Evolutionary conservation across 2,113 vertebrate species (phyloP).

Genomic region (Uria lomvia): DNA sequence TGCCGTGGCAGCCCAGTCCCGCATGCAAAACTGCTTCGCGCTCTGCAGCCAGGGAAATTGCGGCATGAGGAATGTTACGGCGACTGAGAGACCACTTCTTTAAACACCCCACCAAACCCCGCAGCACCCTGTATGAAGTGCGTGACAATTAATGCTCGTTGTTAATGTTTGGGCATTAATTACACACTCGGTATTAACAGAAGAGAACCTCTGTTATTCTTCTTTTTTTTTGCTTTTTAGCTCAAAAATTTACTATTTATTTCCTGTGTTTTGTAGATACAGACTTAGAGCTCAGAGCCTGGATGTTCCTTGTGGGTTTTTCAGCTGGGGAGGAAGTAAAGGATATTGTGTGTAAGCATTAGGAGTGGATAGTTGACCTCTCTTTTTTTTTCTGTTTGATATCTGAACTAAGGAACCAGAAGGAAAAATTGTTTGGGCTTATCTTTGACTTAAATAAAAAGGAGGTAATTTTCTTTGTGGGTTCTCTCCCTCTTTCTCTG

Average conservation of each 20-base stretch:
- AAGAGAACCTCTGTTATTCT: neutral
- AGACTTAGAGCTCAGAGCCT: neutral
- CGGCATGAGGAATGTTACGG: neutral
- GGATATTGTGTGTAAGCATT: neutral
- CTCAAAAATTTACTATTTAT: neutral
- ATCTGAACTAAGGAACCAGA: neutral
- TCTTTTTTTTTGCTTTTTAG: neutral
- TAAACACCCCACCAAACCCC: neutral
- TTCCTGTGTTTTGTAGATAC: neutral
- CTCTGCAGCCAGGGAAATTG: neutral
- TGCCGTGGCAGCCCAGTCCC: too few species aligned
- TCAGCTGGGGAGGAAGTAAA: neutral
- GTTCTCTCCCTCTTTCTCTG: neutral
- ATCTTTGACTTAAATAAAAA: neutral
- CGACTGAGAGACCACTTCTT: neutral
- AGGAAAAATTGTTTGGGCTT: neutral
- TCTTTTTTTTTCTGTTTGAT: neutral
- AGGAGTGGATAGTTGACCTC: neutral
- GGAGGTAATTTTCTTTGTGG: neutral
- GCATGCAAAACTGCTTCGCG: neutral
- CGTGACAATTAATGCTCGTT: neutral
- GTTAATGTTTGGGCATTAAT: neutral
- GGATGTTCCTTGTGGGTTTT: neutral
- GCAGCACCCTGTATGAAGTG: neutral
- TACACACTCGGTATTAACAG: neutral